phyloP scores from a whole-genome alignment of 2,797 vertebrate genomes.

The Acomys russatus region DNA sequence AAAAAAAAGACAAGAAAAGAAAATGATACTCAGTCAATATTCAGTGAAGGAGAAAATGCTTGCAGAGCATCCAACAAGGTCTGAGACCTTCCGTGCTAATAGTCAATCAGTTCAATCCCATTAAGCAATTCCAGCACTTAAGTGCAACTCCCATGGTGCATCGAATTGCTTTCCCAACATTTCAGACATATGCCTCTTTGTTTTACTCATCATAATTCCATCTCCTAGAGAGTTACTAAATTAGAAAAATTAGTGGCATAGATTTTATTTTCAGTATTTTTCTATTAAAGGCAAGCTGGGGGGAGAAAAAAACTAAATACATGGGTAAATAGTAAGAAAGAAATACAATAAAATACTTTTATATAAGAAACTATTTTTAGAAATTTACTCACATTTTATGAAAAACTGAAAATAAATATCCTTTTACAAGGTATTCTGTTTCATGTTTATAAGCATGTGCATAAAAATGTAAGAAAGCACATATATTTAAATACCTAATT shows the following conservation, averaged over 20 bases:
- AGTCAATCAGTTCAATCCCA: background rate
- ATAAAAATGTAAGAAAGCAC: background rate
- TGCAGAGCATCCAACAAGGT: background rate
- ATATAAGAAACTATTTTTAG: slow-evolving; percentile 1
- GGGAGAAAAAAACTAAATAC: background rate
- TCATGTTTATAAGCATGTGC: background rate
- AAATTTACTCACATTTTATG: slow-evolving; percentile 13
- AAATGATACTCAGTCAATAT: background rate
- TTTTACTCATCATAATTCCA: slow-evolving; percentile 11
- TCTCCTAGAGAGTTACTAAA: background rate
- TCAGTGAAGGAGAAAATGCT: slow-evolving; percentile 1
- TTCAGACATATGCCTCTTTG: background rate
- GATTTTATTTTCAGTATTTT: background rate
- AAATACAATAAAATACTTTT: background rate
- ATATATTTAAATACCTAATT: slow-evolving; percentile 2
- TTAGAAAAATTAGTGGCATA: background rate
- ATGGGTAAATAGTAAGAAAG: background rate
- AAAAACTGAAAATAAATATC: background rate
- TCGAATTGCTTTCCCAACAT: background rate
- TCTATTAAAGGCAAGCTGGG: background rate
- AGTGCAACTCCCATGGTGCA: background rate
- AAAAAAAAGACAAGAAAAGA: background rate
- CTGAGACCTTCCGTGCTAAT: background rate
- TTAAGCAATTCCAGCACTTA: background rate
- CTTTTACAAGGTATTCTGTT: background rate